Base-by-base conservation (phyloP, 2,888 invertebrate species). In the Xylota segnis region DNA sequence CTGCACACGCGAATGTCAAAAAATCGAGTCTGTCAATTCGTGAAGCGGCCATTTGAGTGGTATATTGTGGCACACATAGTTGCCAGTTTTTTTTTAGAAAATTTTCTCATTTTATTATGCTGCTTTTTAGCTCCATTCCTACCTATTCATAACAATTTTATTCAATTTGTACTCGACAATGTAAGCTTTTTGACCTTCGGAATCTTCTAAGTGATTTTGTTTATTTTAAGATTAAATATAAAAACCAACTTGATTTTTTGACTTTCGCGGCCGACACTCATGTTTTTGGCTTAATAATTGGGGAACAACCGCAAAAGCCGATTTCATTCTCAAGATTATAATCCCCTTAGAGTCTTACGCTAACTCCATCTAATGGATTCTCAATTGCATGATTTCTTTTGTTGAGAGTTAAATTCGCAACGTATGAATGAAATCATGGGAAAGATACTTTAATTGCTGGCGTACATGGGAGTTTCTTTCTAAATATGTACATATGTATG, bases 321-420 rank as follows among this genome's bases (percentile, higher is more conserved):
- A 66, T 37, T 37, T 37, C 10, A 29, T 18, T 37, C 50, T 23
- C 65, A 34, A 18, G 23, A 52, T 5, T 0, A 23, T 32, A 14
- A 12, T 12, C 12, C 7, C 12, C 40, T n/a, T 5, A 14, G 5
- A 43, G 2, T 4, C 10, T 54, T 56, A 6, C 43, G 7, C n/a
- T 29, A 47, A n/a, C 45, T 34, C 18, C 23, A 58, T 34, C 56
- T 59, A 47, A 40, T 61, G 6, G 37, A 27, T 43, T 68, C 54
- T 40, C 68, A 56, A 52, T 52, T 61, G 27, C 10, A 18, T 14
- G 10, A 40, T 29, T 43, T 63, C 61, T 16, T 29, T 40, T 72
- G 50, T 61, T 37, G 37, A 0, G 12, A 16, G 14, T 27, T 14
- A 2, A n/a, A 74, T 23, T 54, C 54, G 63, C 27, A 54, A 40